phyloP scores from a whole-genome alignment of 2,888 invertebrate species.

The Elgonia sp. region DNA sequence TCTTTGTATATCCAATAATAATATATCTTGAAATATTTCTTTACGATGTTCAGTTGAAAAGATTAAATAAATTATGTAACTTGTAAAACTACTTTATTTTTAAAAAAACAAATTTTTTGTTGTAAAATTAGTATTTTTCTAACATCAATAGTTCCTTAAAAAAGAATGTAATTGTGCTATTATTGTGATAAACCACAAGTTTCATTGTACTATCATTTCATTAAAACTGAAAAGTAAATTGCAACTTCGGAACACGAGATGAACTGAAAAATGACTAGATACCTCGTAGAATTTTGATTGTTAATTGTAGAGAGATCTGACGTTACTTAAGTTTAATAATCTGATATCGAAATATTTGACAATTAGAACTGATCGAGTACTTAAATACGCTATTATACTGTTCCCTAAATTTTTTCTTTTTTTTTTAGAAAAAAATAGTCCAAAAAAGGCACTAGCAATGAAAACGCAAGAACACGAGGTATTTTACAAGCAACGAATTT shows the following conservation, averaged over 20 bases:
- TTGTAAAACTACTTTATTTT: neutral
- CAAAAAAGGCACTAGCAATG: conserved; percentile 62
- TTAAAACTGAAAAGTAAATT: conserved; percentile 3
- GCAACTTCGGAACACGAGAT: conserved; percentile 9
- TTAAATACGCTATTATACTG: neutral
- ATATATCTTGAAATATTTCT: neutral
- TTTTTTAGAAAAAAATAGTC: conserved; percentile 19
- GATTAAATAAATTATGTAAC: neutral
- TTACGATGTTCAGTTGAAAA: neutral
- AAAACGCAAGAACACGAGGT: conserved; percentile 43
- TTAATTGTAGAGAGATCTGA: conserved; percentile 60
- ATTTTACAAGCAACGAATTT: conserved; percentile 64
- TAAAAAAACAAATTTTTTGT: neutral
- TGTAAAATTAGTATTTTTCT: neutral
- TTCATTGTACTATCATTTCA: conserved; percentile 18
- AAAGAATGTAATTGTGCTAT: neutral
- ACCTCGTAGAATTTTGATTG: conserved; percentile 64
- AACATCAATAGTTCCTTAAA: neutral
- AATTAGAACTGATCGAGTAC: conserved; percentile 19
- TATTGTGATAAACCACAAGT: conserved; percentile 17
- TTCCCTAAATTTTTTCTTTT: too few species aligned
- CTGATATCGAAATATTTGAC: conserved; percentile 22
- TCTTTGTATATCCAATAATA: neutral
- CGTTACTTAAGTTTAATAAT: conserved; percentile 22
- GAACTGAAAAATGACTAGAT: conserved; percentile 25